These are phyloP conservation scores for Chiroxiphia lanceolata DNA, from an alignment of 2,797 vertebrate species.

Conservation along the genomic window DNA sequence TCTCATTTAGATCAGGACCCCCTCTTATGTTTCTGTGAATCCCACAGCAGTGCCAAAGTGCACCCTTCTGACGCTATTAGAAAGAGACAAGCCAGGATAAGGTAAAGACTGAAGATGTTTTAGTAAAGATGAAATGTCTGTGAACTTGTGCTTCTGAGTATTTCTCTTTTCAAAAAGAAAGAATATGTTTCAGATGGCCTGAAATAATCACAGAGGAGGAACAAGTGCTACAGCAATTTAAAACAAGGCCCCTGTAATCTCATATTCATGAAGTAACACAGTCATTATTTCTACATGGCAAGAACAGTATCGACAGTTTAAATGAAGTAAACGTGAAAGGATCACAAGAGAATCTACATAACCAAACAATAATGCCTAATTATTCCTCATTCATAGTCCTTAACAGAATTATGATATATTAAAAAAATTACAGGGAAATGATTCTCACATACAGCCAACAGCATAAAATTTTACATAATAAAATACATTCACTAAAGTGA, in stretches of 20 bases:
- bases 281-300: background rate
- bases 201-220: slow-evolving; percentile 13
- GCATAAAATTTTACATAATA: background rate
- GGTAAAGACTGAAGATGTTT: background rate
- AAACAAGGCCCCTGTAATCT: slow-evolving; percentile 22
- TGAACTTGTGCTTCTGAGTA: background rate
- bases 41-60: background rate
- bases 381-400: background rate
- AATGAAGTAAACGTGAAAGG: slow-evolving; percentile 27
- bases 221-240: background rate
- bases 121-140: background rate
- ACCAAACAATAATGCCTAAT: slow-evolving; percentile 37
- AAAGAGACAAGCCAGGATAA: background rate
- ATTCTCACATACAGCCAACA: background rate
- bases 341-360: slow-evolving; percentile 34
- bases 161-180: background rate
- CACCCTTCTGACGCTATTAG: background rate
- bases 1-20: background rate
- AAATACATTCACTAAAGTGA: background rate
- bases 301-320: background rate
- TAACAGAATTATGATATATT: background rate
- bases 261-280: slow-evolving; percentile 17
- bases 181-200: background rate
- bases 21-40: background rate
- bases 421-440: background rate